Percentiles rank a stretch among this genome's conserved stretches.
These are phyloP conservation scores for Pangasius mekongensis DNA, from an alignment of 2,797 vertebrate genomes.

Conservation along the genomic window DNA sequence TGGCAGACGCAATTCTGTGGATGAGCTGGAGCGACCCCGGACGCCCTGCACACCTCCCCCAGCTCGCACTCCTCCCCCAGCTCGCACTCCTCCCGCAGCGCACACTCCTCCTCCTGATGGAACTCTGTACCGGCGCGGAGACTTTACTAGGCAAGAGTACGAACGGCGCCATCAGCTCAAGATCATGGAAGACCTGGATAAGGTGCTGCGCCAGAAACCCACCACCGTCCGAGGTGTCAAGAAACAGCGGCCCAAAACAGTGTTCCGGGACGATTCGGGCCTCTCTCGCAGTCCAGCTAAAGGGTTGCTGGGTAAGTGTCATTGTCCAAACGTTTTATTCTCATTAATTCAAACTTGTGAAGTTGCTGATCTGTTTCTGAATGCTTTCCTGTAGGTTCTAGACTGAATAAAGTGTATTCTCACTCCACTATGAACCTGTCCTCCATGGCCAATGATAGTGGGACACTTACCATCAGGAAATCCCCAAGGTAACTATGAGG, in stretches of 20 bases:
- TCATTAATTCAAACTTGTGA: neutral
- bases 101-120: constrained; percentile 71
- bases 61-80: constrained; percentile 63
- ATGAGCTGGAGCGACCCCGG: constrained; percentile 64
- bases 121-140: constrained; percentile 79
- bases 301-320: constrained; percentile 82
- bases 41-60: constrained; percentile 68
- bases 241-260: constrained; percentile 85
- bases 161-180: constrained; percentile 87
- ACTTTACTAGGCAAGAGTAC: constrained; percentile 87
- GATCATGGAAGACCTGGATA: constrained; percentile 91
- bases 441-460: constrained; percentile 83
- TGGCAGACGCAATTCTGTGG: constrained; percentile 67
- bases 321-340: neutral
- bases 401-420: constrained; percentile 88
- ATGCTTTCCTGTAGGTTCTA: constrained; percentile 73
- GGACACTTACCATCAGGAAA: constrained; percentile 78
- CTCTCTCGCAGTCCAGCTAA: constrained; percentile 85
- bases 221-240: constrained; percentile 80
- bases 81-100: constrained; percentile 64
- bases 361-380: neutral
- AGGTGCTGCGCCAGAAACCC: constrained; percentile 85
- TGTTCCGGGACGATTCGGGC: constrained; percentile 87
- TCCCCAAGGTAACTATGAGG: constrained; percentile 75
- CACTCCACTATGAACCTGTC: constrained; percentile 90